Base-by-base conservation (phyloP, 2,113 vertebrate genomes). In the Thalassarche chlororhynchos region DNA sequence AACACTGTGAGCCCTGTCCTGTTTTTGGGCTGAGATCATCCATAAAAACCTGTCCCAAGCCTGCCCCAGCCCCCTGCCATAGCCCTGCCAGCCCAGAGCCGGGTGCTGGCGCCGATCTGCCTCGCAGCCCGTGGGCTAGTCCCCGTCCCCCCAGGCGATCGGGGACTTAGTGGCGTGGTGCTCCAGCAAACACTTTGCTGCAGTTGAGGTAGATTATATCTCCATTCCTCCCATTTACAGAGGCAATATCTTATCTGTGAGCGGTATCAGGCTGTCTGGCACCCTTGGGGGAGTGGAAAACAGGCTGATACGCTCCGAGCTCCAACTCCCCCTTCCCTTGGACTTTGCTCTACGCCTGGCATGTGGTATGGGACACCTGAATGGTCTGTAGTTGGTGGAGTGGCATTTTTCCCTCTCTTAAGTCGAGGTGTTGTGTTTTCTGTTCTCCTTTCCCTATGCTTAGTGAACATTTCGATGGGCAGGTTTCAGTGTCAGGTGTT, bases 71-170 rank as follows among this genome's bases (percentile, higher is more conserved):
- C 29, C 26, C 36, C 32, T 89, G 72, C 68, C 29, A 5, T 5
- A 70, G 84, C 32, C 44, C 46, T 77, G 77, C 26, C 38, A 68
- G 49, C 15, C 44, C 38, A 38, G 68, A 68, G 47, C 68, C 5
- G 5, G 24, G 34, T 2, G 4, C 42, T 55, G 75, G 60, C 1
- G 6, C 34, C 47, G 82, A n/a, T 54, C 68, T 52, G 46, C 31
- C 77, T 77, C 2, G 3, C 38, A 87, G 54, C 12, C n/a, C 21
- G 11, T 11, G 42, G 57, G 29, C 51, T 29, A n/a, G 70, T 82
- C 20, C 25, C 5, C 0, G 0, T 77, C 15, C 16, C 54, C 40
- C 16, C 0, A 2, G 0, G 5, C 40, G 70, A 17, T 17, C 0
- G 0, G 5, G 23, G 51, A 78, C 20, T 23, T 34, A 44, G 20